Conservation (phyloP, 1,140 invertebrate species). For the Cylas formicarius region DNA sequence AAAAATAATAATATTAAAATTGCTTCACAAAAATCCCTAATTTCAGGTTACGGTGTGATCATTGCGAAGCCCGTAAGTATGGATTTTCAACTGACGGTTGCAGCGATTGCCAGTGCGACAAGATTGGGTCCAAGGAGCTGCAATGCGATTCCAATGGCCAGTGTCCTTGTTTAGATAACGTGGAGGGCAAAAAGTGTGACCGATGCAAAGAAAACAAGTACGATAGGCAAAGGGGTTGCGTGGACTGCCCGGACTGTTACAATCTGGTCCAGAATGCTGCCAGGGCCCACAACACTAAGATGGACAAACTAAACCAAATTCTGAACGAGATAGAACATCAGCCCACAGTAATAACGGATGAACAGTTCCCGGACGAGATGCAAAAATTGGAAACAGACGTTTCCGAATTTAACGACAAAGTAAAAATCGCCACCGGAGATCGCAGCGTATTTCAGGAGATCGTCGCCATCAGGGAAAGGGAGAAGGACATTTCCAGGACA, state of each 20-base stretch:
- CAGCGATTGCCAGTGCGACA: slow-evolving; percentile 80
- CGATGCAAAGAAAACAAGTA: slow-evolving; percentile 90
- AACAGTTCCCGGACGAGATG: slow-evolving; percentile 64
- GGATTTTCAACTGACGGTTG: slow-evolving; percentile 85
- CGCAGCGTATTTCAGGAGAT: slow-evolving; percentile 44
- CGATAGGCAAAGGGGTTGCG: slow-evolving; percentile 73
- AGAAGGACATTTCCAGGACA: slow-evolving; percentile 47
- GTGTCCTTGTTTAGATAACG: slow-evolving; percentile 84
- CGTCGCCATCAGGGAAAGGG: slow-evolving; percentile 49
- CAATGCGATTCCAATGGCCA: slow-evolving; percentile 80
- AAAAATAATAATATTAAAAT: no score
- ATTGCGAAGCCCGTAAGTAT: slow-evolving; percentile 77
- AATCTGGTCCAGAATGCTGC: slow-evolving; percentile 86
- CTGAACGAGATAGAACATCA: slow-evolving; percentile 38
- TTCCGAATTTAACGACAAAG: slow-evolving; percentile 39
- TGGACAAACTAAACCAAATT: slow-evolving; percentile 51
- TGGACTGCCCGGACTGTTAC: slow-evolving; percentile 89
- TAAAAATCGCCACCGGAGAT: slow-evolving; percentile 34
- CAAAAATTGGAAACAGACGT: slow-evolving; percentile 67
- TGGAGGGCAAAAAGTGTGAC: slow-evolving; percentile 82
- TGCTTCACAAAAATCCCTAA: no score
- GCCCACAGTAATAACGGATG: slow-evolving; percentile 60
- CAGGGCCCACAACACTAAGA: slow-evolving; percentile 64
- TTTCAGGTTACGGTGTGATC: slow-evolving; percentile 65
- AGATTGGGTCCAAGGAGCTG: slow-evolving; percentile 74